phyloP scores from a whole-genome alignment of 2,888 invertebrate species.

The Tortrix viridana region DNA sequence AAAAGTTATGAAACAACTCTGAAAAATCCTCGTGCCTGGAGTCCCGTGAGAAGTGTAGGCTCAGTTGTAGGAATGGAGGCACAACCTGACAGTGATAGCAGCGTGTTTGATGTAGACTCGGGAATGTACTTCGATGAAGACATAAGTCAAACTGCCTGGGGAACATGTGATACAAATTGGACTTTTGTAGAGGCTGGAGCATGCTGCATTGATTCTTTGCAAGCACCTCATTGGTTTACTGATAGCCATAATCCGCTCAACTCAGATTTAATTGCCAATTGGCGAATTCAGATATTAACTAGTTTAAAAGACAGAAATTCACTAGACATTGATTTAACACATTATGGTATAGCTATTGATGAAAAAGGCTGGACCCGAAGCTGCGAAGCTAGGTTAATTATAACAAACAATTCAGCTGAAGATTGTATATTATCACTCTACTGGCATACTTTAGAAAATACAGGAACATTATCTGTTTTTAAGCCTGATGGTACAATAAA shows the following conservation, averaged over 20 bases:
- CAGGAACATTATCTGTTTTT: conserved; percentile 89
- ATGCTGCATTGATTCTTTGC: conserved; percentile 88
- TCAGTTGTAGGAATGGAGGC: conserved; percentile 93
- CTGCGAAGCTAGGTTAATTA: conserved; percentile 89
- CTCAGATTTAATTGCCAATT: conserved; percentile 88
- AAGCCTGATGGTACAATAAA: conserved; percentile 92
- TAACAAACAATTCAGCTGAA: conserved; percentile 83
- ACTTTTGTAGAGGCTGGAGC: conserved; percentile 92
- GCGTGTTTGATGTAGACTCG: conserved; percentile 91
- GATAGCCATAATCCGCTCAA: conserved; percentile 85
- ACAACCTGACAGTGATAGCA: conserved; percentile 93
- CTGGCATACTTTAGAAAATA: conserved; percentile 90
- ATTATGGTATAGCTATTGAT: conserved; percentile 91
- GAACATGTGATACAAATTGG: conserved; percentile 92
- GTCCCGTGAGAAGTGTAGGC: conserved; percentile 94
- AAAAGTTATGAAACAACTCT: conserved; percentile 89
- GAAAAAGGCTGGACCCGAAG: conserved; percentile 94
- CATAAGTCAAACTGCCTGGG: conserved; percentile 89
- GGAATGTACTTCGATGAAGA: conserved; percentile 93
- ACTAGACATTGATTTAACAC: conserved; percentile 78
- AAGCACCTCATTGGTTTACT: conserved; percentile 91
- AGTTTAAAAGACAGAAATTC: conserved; percentile 85
- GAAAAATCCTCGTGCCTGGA: conserved; percentile 94
- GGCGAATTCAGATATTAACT: conserved; percentile 90
- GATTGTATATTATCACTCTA: conserved; percentile 92